Conservation (phyloP, 1,140 invertebrate genomes). For the Fopius arisanus region DNA sequence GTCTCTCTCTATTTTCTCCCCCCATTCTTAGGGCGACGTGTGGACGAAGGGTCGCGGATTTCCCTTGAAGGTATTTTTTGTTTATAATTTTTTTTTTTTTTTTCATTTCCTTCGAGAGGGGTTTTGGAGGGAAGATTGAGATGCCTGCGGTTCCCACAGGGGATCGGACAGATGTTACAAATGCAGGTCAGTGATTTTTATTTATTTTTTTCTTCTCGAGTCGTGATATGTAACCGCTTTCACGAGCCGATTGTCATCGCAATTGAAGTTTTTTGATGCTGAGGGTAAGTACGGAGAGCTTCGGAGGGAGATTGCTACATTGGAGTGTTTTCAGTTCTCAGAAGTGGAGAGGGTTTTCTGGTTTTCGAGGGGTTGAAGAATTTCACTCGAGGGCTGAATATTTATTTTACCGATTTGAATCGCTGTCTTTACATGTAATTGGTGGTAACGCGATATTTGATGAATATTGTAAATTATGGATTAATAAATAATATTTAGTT, state of each 20-base stretch:
- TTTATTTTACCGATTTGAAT: no score
- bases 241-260: background rate
- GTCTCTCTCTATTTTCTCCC: background rate
- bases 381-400: no score
- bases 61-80: background rate
- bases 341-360: no score
- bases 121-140: background rate
- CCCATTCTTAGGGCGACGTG: background rate
- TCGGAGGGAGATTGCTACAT: background rate
- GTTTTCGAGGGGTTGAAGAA: no score
- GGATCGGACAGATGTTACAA: background rate
- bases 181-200: conserved; percentile 6
- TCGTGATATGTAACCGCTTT: background rate
- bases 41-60: background rate
- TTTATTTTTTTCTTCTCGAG: background rate
- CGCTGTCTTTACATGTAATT: no score
- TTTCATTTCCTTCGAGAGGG: background rate
- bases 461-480: no score
- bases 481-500: no score
- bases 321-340: background rate
- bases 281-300: background rate
- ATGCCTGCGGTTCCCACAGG: background rate
- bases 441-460: no score
- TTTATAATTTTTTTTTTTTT: background rate
- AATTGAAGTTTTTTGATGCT: background rate